Base-by-base conservation (phyloP, 2,113 vertebrate species). In the Delphinus delphis region DNA sequence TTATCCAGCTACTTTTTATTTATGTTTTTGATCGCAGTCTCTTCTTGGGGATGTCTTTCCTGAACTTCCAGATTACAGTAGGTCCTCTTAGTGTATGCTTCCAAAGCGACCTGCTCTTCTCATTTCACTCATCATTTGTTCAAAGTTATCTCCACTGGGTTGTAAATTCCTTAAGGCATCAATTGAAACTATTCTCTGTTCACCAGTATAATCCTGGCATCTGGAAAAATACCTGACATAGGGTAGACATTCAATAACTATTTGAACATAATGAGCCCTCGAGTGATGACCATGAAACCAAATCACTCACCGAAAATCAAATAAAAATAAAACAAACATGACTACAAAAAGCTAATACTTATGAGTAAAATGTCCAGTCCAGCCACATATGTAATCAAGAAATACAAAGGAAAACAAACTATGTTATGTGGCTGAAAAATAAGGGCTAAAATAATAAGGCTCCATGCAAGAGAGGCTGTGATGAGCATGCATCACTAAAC, bases 151-250 rank as follows among this genome's bases (percentile, higher is more conserved):
- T 76, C 65, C 31, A 21, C 21, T 84, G 65, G 15, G 55, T 23
- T 92, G 14, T 87, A 76, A 84, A 92, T 67, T 89, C 36, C 62
- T 36, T 31, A 79, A 86, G 70, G 58, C 58, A 65, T 55, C 38
- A 65, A 70, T 60, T 70, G 41, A 93, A 98, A 80, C 80, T 92
- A 13, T 95, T 96, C 63, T 83, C 63, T 83, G 63, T 86, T 95
- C 47, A 68, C 91, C 79, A 87, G 18, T 73, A 58, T 92, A 77
- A 94, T 96, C 68, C 55, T n/a, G 80, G 68, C 9, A 65, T 79
- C 68, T 96, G 88, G 63, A 23, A 95, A 85, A 84, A 92, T 87
- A 89, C 65, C 68, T 74, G 88, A 80, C 50, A 70, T 20, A 9
- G 84, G 71, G 25, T 58, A 94, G 68, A 68, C 31, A 17, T 36